phyloP scores from a whole-genome alignment of 1,140 invertebrate species.

The Popillia japonica region DNA sequence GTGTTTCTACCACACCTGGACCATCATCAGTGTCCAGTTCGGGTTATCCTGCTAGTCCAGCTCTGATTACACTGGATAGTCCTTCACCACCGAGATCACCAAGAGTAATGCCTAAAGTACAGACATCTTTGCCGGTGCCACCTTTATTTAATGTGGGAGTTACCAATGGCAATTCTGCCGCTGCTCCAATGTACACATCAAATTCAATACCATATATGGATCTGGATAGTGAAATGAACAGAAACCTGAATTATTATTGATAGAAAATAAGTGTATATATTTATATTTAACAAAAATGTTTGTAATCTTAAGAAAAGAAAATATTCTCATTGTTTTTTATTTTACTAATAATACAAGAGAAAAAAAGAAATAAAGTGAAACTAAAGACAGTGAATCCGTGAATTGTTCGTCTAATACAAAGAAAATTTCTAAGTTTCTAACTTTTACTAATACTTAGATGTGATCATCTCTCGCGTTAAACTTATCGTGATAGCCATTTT shows the following conservation, averaged over 20 bases:
- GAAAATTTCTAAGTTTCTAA: not conserved
- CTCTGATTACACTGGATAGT: constrained; percentile 67
- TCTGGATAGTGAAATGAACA: constrained; percentile 42
- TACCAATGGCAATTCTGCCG: constrained; percentile 21
- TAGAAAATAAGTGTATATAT: constrained; percentile 32
- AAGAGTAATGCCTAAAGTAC: constrained; percentile 20
- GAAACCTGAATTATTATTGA: constrained; percentile 39
- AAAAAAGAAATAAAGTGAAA: not conserved
- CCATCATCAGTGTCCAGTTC: constrained; percentile 65
- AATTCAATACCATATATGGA: constrained; percentile 39
- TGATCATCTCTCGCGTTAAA: not conserved
- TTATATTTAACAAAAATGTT: constrained; percentile 25
- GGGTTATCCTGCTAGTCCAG: constrained; percentile 63
- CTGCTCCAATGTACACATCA: not conserved
- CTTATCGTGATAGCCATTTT: not conserved
- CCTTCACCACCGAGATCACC: constrained; percentile 64
- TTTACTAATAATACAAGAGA: constrained; percentile 21
- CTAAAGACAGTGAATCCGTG: not conserved
- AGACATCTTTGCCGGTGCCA: constrained; percentile 9
- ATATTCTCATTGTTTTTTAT: constrained; percentile 36
- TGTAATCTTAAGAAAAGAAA: constrained; percentile 36
- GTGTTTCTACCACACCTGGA: constrained; percentile 59
- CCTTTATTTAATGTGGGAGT: constrained; percentile 31
- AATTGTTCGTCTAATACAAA: not conserved
- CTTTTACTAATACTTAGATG: constrained; percentile 29